Percentiles rank a stretch among this genome's conserved stretches.
phyloP scores from a whole-genome alignment of 1,140 invertebrate species.

The Idris sp. region DNA sequence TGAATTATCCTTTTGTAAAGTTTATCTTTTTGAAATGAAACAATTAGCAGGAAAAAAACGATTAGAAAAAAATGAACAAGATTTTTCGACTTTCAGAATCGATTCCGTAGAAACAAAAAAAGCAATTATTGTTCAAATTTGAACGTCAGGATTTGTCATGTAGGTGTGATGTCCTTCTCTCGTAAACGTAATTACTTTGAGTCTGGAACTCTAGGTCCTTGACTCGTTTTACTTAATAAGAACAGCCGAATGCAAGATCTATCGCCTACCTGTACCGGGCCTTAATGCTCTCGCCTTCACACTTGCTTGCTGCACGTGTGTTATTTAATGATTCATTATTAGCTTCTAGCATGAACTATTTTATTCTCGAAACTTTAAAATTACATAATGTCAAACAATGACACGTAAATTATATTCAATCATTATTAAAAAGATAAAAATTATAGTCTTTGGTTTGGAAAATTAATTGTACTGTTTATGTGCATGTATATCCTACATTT shows the following conservation, averaged over 20 bases:
- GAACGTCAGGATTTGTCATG: slow-evolving; percentile 25
- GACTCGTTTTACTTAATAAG: slow-evolving; percentile 61
- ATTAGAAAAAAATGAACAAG: no score
- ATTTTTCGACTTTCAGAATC: no score
- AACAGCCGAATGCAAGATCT: slow-evolving; percentile 54
- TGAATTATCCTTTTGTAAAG: no score
- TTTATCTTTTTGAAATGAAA: no score
- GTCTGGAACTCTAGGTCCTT: slow-evolving; percentile 55
- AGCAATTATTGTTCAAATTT: no score
- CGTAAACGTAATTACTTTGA: slow-evolving; percentile 47
- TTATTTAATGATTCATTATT: slow-evolving; percentile 48
- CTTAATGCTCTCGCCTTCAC: slow-evolving; percentile 50
- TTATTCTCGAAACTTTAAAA: slow-evolving; percentile 12
- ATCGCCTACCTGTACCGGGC: slow-evolving; percentile 58
- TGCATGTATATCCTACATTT: no score
- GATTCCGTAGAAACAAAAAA: no score
- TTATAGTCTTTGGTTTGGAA: slow-evolving; percentile 1
- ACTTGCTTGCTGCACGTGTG: slow-evolving; percentile 31
- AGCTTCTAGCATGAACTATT: slow-evolving; percentile 13
- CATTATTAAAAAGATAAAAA: slow-evolving; percentile 20
- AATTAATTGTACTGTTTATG: neutral
- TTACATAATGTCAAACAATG: slow-evolving; percentile 46
- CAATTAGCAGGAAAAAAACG: no score
- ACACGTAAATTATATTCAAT: slow-evolving; percentile 27
- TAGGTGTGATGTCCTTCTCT: slow-evolving; percentile 58